Base-by-base conservation (phyloP, 2,797 vertebrate species). In the Channallabes apus region DNA sequence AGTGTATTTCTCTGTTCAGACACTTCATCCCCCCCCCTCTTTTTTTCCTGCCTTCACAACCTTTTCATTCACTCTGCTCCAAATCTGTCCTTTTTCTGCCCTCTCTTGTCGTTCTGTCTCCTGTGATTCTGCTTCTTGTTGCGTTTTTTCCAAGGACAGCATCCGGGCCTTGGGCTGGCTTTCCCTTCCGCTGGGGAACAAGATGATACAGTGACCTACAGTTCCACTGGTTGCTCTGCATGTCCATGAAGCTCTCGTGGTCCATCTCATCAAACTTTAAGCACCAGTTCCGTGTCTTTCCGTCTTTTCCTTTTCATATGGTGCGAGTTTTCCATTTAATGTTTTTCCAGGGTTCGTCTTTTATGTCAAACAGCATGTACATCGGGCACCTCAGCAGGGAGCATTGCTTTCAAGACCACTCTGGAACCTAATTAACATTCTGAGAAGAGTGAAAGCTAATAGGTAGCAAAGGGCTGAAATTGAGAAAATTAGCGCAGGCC, bases 241-340 rank as follows among this genome's bases (percentile, higher is more conserved):
- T 27, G 14, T 79, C 24, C 56, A 75, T 58, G 29, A 56, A 88
- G 73, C 80, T 84, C 79, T 68, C 82, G 51, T 54, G 69, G 84
- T 83, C 67, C 61, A 41, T 87, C 84, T 84, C 87, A 83, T 90
- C 71, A 87, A 89, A 87, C 84, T 86, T 90, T 87, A 87, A 89
- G 86, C 86, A 87, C 83, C 9, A n/a, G 17, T 82, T 80, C 59
- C 58, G 35, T 58, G 67, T 69, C 32, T 32, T 67, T 78, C 9
- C n/a, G 29, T 65, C n/a, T 76, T 83, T 81, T n/a, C 27, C 46
- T 27, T 41, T 69, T 27, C 38, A 29, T 1, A 1, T n/a, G 15
- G 24, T 22, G 75, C 27, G 82, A 72, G 61, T 69, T 75, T 83
- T 58, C 54, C 59, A 62, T 69, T 46, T 65, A 35, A 7, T 56